Conservation (phyloP, 2,888 invertebrate species). For the Rutpela maculata region DNA sequence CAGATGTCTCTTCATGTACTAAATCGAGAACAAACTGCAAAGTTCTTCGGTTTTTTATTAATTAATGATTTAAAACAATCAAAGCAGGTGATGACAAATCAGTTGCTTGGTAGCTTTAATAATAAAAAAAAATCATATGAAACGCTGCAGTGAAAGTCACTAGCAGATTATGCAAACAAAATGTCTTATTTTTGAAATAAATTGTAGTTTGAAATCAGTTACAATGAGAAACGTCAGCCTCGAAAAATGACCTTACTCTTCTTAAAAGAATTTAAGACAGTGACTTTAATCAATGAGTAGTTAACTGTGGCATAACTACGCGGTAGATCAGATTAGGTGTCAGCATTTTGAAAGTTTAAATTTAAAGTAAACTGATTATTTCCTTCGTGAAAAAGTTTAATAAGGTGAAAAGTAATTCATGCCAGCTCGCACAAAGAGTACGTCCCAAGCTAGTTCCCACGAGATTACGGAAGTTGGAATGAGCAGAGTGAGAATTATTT, state of each 20-base stretch:
- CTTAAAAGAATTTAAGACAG: background rate
- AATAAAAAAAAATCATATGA: too few species aligned
- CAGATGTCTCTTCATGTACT: too few species aligned
- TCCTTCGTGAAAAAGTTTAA: constrained; percentile 21
- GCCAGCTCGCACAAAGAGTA: constrained; percentile 9
- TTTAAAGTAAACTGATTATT: background rate
- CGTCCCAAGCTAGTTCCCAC: constrained; percentile 29
- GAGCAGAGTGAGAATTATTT: background rate
- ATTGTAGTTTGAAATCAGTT: background rate
- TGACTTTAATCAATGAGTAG: background rate
- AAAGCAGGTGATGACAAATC: too few species aligned
- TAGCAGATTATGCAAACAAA: background rate
- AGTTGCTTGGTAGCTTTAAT: too few species aligned
- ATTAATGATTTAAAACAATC: too few species aligned
- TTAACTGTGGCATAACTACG: background rate
- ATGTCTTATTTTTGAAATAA: background rate
- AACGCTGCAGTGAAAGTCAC: too few species aligned
- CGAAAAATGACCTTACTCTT: background rate
- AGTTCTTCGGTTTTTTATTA: too few species aligned
- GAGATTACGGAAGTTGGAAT: constrained; percentile 27
- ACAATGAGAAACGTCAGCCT: background rate
- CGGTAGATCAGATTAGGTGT: constrained; percentile 1
- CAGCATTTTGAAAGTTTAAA: constrained; percentile 1
- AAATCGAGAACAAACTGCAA: too few species aligned
- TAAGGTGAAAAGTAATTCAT: constrained; percentile 15